Base-by-base conservation (phyloP, 2,113 vertebrate genomes). In the Antechinus flavipes region DNA sequence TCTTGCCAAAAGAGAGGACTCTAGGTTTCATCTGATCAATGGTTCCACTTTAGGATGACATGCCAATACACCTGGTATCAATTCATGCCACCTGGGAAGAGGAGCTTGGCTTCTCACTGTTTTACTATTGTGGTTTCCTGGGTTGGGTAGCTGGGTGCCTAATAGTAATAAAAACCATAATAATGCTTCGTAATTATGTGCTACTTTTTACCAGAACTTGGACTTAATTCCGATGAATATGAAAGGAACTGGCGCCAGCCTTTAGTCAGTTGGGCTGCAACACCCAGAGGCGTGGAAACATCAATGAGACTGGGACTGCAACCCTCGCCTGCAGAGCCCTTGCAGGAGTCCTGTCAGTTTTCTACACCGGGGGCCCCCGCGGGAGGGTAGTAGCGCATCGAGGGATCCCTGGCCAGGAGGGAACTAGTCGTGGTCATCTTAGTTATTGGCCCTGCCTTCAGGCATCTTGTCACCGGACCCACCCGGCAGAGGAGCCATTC, bases 121-220 rank as follows among this genome's bases (percentile, higher is more conserved):
- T 98, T 96, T 95, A 97, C 97, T 96, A 95, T 93, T 97, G 97
- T 97, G 98, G 96, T 96, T 98, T 98, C 90, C 96, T 97, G 94
- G 96, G 95, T 93, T 96, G 97, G 98, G 97, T 97, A 97, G 97
- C 96, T 97, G 96, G 95, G 95, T 96, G 92, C 94, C 97, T 95
- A 98, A 97, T 98, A 98, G 97, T 98, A 96, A 97, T 97, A 98
- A 97, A 98, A 98, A 94, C 95, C 93, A 96, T 97, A 97, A 96
- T 97, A 98, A 96, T 97, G 95, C 96, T 97, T 97, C 97, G 96
- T 98, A 97, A 98, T 97, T 97, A 98, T 0, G 42, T 89, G 94
- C 90, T 94, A 91, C 91, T 96, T 92, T 97, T 95, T 98, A 96
- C 97, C 97, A 98, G 97, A 94, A 97, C 94, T 96, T 94, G 96